Conservation (phyloP, 2,113 vertebrate species). For the Capreolus pygargus region DNA sequence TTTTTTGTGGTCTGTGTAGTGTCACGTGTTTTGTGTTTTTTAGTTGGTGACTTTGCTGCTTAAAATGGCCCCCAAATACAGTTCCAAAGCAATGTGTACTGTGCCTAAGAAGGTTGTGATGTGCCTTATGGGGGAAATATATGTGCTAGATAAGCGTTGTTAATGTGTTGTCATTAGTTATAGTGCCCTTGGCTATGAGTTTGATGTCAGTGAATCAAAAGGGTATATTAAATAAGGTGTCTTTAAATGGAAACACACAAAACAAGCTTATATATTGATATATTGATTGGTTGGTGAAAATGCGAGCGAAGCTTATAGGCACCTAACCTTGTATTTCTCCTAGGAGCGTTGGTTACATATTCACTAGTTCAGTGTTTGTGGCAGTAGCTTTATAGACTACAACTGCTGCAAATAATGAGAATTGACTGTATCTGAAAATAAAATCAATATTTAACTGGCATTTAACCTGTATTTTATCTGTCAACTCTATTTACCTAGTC, state of each 20-base stretch:
- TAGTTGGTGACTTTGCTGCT: background rate
- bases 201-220: background rate
- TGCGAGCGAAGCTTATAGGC: background rate
- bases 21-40: background rate
- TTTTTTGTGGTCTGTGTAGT: background rate
- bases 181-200: background rate
- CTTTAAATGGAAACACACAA: background rate
- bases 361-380: background rate
- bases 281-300: background rate
- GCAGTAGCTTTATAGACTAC: background rate
- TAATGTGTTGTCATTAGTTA: background rate
- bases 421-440: background rate
- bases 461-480: background rate
- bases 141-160: background rate
- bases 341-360: background rate
- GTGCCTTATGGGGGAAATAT: background rate
- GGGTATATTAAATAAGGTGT: background rate
- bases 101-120: background rate
- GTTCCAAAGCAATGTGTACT: background rate
- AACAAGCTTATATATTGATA: background rate
- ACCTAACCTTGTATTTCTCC: background rate
- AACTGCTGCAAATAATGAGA: background rate
- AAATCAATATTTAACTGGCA: background rate
- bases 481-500: background rate
- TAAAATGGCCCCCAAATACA: background rate